Percentiles rank a stretch among this genome's conserved stretches.
Evolutionary conservation across 1,140 invertebrate genomes (phyloP).

Genomic region (Drosophila serrata): DNA sequence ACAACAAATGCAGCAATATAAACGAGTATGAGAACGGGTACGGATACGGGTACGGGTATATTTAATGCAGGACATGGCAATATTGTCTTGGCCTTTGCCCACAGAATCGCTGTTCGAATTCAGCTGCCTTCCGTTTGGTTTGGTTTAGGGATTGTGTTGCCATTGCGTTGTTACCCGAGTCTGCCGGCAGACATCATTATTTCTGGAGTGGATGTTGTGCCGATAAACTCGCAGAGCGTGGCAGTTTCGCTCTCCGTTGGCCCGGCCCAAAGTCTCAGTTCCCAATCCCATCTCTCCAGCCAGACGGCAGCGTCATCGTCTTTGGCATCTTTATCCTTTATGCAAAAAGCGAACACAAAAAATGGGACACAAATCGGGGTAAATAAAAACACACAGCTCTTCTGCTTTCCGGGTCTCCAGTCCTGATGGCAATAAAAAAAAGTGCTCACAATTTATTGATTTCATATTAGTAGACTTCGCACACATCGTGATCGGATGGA

Average conservation of each 20-base stretch:
- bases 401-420: conserved; percentile 12
- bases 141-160: conserved; percentile 7
- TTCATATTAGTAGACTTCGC: conserved; percentile 69
- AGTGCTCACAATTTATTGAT: conserved; percentile 76
- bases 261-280: neutral
- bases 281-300: conserved; percentile 6
- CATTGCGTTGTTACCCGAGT: conserved; percentile 49
- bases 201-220: conserved; percentile 69
- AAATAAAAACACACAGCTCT: conserved; percentile 64
- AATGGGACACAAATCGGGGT: conserved; percentile 64
- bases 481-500: conserved; percentile 31
- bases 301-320: conserved; percentile 49
- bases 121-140: neutral
- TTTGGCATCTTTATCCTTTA: conserved; percentile 69
- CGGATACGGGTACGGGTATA: conserved; percentile 5
- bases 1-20: conserved; percentile 21
- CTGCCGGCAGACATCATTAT: conserved; percentile 74
- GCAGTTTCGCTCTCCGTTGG: conserved; percentile 41
- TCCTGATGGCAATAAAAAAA: conserved; percentile 64
- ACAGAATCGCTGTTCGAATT: conserved; percentile 17
- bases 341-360: conserved; percentile 66
- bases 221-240: conserved; percentile 76
- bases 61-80: conserved; percentile 58
- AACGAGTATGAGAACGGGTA: neutral
- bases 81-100: conserved; percentile 54